Conservation (phyloP, 2,888 invertebrate species). For the Oegoconia quadripuncta region DNA sequence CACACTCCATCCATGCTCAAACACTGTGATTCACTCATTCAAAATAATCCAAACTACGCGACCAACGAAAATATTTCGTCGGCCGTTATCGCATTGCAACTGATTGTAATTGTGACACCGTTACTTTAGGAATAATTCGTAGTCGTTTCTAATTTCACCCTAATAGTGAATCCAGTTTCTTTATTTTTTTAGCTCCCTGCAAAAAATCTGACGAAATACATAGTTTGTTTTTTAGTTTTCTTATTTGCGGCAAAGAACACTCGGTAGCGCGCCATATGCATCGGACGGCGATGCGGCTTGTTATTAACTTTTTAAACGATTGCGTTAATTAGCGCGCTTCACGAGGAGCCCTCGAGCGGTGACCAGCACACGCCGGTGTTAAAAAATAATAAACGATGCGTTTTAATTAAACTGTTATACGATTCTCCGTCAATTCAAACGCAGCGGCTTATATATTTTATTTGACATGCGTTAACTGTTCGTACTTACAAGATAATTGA, state of each 20-base stretch:
- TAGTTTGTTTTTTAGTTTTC: constrained; percentile 11
- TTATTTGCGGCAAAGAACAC: constrained; percentile 22
- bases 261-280: constrained; percentile 49
- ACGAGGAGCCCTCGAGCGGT: constrained; percentile 52
- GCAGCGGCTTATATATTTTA: not conserved
- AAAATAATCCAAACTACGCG: constrained; percentile 41
- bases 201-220: too few species aligned
- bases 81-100: constrained; percentile 27
- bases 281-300: constrained; percentile 57
- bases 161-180: too few species aligned
- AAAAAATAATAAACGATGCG: constrained; percentile 60
- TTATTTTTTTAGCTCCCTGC: too few species aligned
- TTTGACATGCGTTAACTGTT: too few species aligned
- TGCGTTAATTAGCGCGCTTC: constrained; percentile 70
- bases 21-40: constrained; percentile 62
- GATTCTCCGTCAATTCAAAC: constrained; percentile 5
- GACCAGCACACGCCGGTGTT: constrained; percentile 28
- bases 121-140: too few species aligned
- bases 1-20: constrained; percentile 45
- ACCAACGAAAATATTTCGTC: constrained; percentile 33
- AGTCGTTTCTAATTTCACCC: too few species aligned
- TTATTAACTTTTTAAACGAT: constrained; percentile 75
- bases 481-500: too few species aligned
- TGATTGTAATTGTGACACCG: constrained; percentile 27
- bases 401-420: constrained; percentile 54